phyloP scores from a whole-genome alignment of 2,797 vertebrate genomes.

The Dicrostonyx torquatus region DNA sequence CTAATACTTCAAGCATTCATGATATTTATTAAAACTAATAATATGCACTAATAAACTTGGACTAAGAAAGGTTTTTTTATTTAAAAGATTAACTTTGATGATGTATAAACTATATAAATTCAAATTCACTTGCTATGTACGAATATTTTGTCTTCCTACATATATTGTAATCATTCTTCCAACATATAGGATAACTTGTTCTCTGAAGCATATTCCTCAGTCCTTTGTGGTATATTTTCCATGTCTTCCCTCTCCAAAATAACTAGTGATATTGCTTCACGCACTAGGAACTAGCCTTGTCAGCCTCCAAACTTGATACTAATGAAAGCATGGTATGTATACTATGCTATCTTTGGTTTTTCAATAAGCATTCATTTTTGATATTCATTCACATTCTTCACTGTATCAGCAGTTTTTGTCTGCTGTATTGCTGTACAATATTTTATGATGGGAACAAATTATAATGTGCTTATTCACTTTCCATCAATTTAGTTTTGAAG shows the following conservation, averaged over 20 bases:
- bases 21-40: not conserved
- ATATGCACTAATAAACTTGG: not conserved
- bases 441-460: not conserved
- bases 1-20: no score
- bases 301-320: not conserved
- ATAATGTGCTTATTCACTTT: not conserved
- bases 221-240: not conserved
- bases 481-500: slow-evolving; percentile 8
- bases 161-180: not conserved
- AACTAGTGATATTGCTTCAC: not conserved
- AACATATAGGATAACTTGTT: not conserved
- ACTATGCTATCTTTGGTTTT: not conserved
- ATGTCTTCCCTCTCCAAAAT: not conserved
- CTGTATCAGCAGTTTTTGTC: not conserved
- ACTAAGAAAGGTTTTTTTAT: not conserved
- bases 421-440: not conserved
- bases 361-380: not conserved
- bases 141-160: not conserved
- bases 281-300: not conserved
- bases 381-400: not conserved
- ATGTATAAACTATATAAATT: not conserved
- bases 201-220: not conserved
- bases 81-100: not conserved
- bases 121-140: not conserved
- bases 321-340: not conserved